phyloP scores from a whole-genome alignment of 2,113 vertebrate genomes.

The Shinisaurus crocodilurus region DNA sequence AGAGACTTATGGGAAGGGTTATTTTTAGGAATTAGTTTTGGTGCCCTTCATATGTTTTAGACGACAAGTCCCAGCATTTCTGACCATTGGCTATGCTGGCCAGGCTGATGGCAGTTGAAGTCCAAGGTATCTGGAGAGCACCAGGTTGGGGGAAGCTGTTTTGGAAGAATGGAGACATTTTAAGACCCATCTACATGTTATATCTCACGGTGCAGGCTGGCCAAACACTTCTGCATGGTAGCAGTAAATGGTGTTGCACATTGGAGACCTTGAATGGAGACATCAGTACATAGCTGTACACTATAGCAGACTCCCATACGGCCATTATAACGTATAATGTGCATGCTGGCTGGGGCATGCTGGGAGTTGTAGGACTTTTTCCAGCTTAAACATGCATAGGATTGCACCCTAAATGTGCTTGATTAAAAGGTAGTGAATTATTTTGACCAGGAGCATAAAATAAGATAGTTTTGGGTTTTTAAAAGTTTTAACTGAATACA shows the following conservation, averaged over 20 bases:
- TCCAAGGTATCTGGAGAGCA: no score
- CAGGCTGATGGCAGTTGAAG: no score
- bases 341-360: no score
- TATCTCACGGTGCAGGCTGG: neutral
- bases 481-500: conserved; percentile 69
- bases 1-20: neutral
- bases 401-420: neutral
- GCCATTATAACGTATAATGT: no score
- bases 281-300: neutral
- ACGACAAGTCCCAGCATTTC: no score
- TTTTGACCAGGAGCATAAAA: neutral
- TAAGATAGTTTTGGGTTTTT: neutral
- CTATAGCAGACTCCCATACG: neutral
- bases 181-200: neutral
- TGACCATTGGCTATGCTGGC: no score
- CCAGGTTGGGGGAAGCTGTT: neutral
- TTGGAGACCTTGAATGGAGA: neutral
- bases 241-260: neutral
- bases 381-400: neutral
- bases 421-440: neutral
- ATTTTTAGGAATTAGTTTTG: no score
- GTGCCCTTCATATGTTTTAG: no score
- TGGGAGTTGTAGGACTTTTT: neutral
- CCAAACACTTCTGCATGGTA: neutral
- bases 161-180: neutral